Percentiles rank a stretch among this genome's conserved stretches.
phyloP scores from a whole-genome alignment of 2,797 vertebrate genomes.

The Trichosurus vulpecula region DNA sequence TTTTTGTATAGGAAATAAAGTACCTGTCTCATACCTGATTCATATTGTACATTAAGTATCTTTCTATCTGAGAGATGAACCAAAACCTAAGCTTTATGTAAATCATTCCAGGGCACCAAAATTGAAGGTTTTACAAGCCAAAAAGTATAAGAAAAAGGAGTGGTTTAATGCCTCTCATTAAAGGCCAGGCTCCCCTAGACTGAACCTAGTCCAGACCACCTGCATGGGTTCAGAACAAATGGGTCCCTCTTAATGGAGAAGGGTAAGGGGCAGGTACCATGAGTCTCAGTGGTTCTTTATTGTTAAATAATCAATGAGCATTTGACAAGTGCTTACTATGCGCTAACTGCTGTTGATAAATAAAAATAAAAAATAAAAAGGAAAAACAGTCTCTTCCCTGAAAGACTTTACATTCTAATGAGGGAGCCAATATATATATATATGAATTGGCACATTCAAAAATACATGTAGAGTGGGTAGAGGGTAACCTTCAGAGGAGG shows the following conservation, averaged over 20 bases:
- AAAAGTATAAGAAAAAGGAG: not conserved
- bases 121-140: not conserved
- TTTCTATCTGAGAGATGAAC: not conserved
- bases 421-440: too few species aligned
- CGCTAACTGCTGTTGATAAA: not conserved
- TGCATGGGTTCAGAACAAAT: not conserved
- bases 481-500: not conserved
- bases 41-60: not conserved
- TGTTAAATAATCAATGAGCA: not conserved
- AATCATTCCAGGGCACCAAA: not conserved
- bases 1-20: not conserved
- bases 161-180: not conserved
- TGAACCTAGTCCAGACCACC: not conserved
- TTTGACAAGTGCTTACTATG: not conserved
- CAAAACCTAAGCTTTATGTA: not conserved
- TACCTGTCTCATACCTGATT: not conserved
- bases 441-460: not conserved
- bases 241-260: not conserved
- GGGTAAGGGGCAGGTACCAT: not conserved
- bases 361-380: not conserved
- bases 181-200: not conserved
- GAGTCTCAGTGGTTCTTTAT: not conserved
- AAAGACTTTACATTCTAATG: not conserved
- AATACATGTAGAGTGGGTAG: not conserved
- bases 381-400: not conserved